Conservation (phyloP, 2,797 vertebrate genomes). For the Galago senegalensis region DNA sequence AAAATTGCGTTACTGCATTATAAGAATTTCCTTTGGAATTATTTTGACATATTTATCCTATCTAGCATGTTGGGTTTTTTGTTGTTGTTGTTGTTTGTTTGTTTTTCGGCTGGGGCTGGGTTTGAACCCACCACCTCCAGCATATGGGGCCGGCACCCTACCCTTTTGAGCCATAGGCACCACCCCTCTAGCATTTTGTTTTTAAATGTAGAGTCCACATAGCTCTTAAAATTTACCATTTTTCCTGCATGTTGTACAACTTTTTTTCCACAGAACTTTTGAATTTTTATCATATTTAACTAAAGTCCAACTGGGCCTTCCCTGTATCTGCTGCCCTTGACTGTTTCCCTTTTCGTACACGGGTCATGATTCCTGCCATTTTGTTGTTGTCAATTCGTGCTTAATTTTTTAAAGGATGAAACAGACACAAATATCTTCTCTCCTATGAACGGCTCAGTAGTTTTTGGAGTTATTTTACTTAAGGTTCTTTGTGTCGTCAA, state of each 20-base stretch:
- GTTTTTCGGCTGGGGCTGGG: too few relatives aligned
- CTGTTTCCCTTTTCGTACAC: background rate
- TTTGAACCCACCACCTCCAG: too few relatives aligned
- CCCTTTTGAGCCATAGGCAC: too few relatives aligned
- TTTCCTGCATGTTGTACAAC: background rate
- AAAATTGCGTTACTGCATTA: background rate
- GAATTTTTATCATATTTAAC: background rate
- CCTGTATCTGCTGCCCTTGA: background rate
- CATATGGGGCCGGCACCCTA: too few relatives aligned
- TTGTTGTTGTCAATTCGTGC: background rate
- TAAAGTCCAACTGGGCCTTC: background rate
- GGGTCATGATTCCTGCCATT: background rate
- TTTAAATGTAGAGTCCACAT: background rate
- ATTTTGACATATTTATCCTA: background rate
- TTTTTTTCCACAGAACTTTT: background rate
- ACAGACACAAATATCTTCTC: background rate
- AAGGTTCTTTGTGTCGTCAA: background rate
- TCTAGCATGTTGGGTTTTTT: background rate
- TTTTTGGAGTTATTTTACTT: background rate
- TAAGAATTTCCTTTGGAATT: background rate
- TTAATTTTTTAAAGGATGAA: background rate
- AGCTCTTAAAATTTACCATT: constrained; percentile 19
- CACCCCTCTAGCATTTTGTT: background rate
- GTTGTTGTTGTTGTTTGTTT: too few relatives aligned
- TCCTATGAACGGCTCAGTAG: background rate